These are phyloP conservation scores for Cyanoderma ruficeps DNA, from an alignment of 2,113 vertebrate genomes.

Conservation along the genomic window DNA sequence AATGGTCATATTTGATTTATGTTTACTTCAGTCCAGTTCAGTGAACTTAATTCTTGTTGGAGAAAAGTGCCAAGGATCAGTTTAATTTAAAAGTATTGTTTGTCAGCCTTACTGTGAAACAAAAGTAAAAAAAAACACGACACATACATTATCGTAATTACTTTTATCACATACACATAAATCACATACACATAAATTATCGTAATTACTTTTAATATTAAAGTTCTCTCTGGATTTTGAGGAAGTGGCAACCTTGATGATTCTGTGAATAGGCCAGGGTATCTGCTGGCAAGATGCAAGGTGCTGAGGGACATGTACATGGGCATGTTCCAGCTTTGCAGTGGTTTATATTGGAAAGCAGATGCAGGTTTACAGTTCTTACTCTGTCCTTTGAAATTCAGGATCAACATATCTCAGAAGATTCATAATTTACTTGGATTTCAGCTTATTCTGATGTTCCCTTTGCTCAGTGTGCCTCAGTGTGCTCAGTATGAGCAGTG, in stretches of 20 bases:
- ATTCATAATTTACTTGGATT: neutral
- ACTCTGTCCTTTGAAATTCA: neutral
- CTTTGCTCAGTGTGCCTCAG: neutral
- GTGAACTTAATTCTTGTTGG: neutral
- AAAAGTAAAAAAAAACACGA: neutral
- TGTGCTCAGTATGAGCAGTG: neutral
- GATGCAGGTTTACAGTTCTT: neutral
- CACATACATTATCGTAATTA: neutral
- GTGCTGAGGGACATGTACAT: neutral
- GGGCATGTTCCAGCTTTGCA: neutral
- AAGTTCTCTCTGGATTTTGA: neutral
- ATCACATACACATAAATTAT: neutral
- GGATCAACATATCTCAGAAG: neutral
- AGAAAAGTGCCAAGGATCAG: neutral
- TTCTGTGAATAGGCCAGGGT: neutral
- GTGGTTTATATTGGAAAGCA: neutral
- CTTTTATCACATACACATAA: neutral
- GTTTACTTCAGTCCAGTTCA: neutral
- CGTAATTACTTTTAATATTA: neutral
- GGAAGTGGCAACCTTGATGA: neutral
- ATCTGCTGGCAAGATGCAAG: neutral
- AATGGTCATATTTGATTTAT: neutral
- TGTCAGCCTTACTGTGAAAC: neutral
- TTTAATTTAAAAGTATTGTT: neutral
- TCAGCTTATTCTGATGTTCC: neutral